These are phyloP conservation scores for Cyclopterus lumpus DNA, from an alignment of 2,797 vertebrate species.

Conservation along the genomic window DNA sequence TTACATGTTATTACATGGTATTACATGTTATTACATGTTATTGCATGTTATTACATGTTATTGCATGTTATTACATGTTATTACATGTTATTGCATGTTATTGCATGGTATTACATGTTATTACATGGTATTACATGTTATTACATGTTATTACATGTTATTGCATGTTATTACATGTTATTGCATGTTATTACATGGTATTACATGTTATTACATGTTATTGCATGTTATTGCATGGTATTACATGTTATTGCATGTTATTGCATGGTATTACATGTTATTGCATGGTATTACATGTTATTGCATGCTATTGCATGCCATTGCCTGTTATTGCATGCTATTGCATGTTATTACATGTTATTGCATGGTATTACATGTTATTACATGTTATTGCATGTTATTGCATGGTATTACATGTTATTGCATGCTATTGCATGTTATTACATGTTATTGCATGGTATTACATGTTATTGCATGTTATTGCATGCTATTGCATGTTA, in stretches of 20 bases:
- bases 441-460: no score
- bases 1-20: background rate
- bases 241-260: conserved; percentile 6
- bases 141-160: no score
- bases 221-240: conserved; percentile 14
- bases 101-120: no score
- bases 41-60: no score
- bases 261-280: background rate
- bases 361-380: no score
- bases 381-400: no score
- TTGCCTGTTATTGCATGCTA: no score
- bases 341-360: conserved; percentile 15
- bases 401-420: conserved; percentile 1
- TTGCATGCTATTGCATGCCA: no score
- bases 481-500: background rate
- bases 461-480: conserved; percentile 3
- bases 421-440: background rate
- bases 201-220: conserved; percentile 2
- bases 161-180: no score
- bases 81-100: no score
- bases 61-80: conserved; percentile 12
- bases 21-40: no score
- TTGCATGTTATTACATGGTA: conserved; percentile 11
- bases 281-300: no score
- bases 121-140: conserved; percentile 13